Evolutionary conservation across 2,113 vertebrate species (phyloP).

Genomic region (Nestor notabilis): DNA sequence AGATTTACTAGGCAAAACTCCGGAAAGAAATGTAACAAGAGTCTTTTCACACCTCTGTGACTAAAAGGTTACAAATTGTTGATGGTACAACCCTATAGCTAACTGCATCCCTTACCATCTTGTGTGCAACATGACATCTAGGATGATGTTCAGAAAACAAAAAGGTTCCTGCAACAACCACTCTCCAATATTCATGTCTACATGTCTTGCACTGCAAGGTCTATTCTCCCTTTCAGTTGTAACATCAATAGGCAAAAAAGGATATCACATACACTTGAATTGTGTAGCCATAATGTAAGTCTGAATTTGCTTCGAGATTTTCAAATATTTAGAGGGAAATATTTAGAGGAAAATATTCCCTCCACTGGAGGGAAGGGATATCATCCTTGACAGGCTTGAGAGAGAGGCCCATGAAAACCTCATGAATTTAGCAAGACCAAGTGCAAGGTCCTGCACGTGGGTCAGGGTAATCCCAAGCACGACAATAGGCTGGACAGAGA

Average conservation of each 20-base stretch:
- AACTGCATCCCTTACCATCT: not conserved
- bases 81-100: not conserved
- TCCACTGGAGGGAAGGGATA: too few species aligned
- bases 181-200: not conserved
- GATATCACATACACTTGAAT: not conserved
- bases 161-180: not conserved
- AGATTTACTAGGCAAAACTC: not conserved
- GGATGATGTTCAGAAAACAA: not conserved
- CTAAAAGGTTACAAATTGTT: not conserved
- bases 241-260: not conserved
- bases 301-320: not conserved
- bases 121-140: not conserved
- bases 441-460: too few species aligned
- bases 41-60: accelerated
- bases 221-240: not conserved
- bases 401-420: too few species aligned
- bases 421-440: too few species aligned
- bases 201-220: not conserved
- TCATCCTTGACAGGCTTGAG: too few species aligned
- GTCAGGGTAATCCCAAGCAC: too few species aligned
- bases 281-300: not conserved
- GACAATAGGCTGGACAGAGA: too few species aligned
- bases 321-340: not conserved
- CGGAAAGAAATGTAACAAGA: not conserved
- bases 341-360: too few species aligned